Evolutionary conservation across 92 coral and sea anemone genomes (phyloP), one percentile per base, ranked within the genome.

Genomic region (Parazoanthus atlanticus): DNA sequence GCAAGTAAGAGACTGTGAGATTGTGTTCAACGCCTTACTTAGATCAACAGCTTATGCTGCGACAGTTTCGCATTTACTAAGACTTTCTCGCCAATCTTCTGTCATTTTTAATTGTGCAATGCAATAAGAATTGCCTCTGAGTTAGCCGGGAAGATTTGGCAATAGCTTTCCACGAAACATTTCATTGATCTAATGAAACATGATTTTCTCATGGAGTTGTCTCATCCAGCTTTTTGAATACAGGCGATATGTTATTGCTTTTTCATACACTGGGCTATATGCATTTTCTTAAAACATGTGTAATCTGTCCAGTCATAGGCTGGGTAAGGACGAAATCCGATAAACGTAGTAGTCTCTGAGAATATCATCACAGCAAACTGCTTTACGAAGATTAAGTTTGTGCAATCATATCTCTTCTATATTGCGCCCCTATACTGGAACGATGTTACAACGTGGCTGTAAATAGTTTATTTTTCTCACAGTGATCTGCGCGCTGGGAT

Each of bases 111-210:
- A 21, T 8, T 75, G 21, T 36, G 89, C 89, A 3, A 67, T 86
- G 6, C 70, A 26, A 56, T 80, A 88, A 6, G 91, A 88, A 41
- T 66, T 80, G n/a, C 90, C 90, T 64, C 74, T 90, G 41, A 86
- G 34, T 43, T 79, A 86, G 5, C 93, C 93, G 56, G 93, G 86
- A 46, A 87, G 81, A 75, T 90, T 90, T 41, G 29, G 85, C 0
- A 90, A 90, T 28, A 89, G 76, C 41, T 38, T 38, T 38, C 41
- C 41, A 38, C 5, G 41, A 5, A 38, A 38, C 5, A 38, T 38
- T 65, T 25, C 75, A 19, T 41, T 2, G 41, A 38, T 38, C 41
- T 38, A 5, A 38, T 38, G 3, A 38, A 38, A 38, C 41, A 38
- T 38, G 5, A 38, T 5, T 56, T 32, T 5, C 82, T 90, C 84